These are phyloP conservation scores for Prolemur simus DNA, from an alignment of 2,113 vertebrate genomes.

Conservation along the genomic window DNA sequence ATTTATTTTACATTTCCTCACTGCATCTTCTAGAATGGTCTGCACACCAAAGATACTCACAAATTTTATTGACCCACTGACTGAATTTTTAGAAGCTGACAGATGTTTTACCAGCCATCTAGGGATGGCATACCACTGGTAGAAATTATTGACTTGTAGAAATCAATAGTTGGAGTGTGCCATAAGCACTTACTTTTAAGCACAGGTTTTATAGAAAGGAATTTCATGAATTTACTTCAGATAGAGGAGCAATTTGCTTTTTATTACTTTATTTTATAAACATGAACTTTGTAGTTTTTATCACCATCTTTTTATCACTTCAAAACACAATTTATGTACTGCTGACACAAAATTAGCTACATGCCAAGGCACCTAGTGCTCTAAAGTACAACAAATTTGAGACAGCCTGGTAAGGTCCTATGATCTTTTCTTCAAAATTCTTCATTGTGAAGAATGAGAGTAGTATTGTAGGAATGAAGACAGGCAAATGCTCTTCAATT, in stretches of 20 bases:
- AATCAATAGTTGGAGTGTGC: conserved; percentile 61
- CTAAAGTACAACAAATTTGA: conserved; percentile 11
- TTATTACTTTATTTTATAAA: conserved; percentile 69
- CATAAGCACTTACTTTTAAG: conserved; percentile 51
- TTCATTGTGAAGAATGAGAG: not conserved
- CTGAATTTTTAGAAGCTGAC: conserved; percentile 61
- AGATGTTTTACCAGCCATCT: conserved; percentile 60
- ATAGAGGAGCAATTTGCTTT: conserved; percentile 61
- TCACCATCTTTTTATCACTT: conserved; percentile 53
- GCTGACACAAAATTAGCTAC: conserved; percentile 48
- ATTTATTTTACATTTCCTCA: conserved; percentile 51
- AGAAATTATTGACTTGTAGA: conserved; percentile 66
- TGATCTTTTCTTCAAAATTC: not conserved
- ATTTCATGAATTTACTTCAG: conserved; percentile 63
- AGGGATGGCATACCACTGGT: conserved; percentile 32
- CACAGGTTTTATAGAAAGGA: conserved; percentile 53
- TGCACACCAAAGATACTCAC: conserved; percentile 41
- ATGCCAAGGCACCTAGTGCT: not conserved
- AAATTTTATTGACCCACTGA: conserved; percentile 63
- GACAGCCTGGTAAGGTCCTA: not conserved
- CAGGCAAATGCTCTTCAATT: not conserved
- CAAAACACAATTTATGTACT: conserved; percentile 36
- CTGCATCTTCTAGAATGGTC: conserved; percentile 46
- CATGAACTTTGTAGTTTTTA: conserved; percentile 46
- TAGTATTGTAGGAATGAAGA: not conserved